Evolutionary conservation across 2,797 vertebrate genomes (phyloP).

Genomic region (Enteromius thamalakanensis): DNA sequence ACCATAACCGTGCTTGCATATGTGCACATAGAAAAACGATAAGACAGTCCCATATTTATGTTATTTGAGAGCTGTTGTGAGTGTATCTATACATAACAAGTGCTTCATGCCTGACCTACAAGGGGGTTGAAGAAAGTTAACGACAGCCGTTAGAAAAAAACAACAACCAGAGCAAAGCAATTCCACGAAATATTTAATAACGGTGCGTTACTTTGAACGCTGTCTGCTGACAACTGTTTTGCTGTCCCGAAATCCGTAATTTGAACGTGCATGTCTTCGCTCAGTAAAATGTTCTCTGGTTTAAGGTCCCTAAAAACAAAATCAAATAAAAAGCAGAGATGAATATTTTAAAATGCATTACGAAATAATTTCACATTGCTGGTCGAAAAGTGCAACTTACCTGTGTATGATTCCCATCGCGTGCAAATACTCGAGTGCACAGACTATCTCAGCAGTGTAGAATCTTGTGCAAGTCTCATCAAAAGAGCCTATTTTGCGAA

Average conservation of each 20-base stretch:
- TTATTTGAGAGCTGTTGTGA: slow-evolving; percentile 1
- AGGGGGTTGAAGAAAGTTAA: slow-evolving; percentile 30
- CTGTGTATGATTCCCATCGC: slow-evolving; percentile 98
- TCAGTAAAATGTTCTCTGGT: slow-evolving; percentile 98
- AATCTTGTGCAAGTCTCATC: slow-evolving; percentile 98
- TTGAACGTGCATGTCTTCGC: slow-evolving; percentile 98
- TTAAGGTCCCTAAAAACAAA: slow-evolving; percentile 90
- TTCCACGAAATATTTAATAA: neutral
- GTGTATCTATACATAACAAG: slow-evolving; percentile 51
- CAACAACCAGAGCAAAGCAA: slow-evolving; percentile 3
- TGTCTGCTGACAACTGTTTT: slow-evolving; percentile 94
- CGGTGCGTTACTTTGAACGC: slow-evolving; percentile 84
- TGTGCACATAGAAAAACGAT: neutral
- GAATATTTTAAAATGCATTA: neutral
- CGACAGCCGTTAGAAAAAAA: neutral
- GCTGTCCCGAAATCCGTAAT: slow-evolving; percentile 99
- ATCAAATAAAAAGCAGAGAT: neutral
- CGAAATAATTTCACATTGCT: neutral
- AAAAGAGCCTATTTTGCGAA: slow-evolving; percentile 98
- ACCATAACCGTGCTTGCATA: neutral
- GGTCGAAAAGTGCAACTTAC: slow-evolving; percentile 64
- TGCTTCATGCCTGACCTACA: slow-evolving; percentile 27
- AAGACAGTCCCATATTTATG: slow-evolving; percentile 38
- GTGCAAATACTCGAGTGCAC: slow-evolving; percentile 95
- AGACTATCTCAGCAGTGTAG: slow-evolving; percentile 97